These are phyloP conservation scores for Artibeus lituratus DNA, from an alignment of 2,797 vertebrate genomes.

Conservation along the genomic window DNA sequence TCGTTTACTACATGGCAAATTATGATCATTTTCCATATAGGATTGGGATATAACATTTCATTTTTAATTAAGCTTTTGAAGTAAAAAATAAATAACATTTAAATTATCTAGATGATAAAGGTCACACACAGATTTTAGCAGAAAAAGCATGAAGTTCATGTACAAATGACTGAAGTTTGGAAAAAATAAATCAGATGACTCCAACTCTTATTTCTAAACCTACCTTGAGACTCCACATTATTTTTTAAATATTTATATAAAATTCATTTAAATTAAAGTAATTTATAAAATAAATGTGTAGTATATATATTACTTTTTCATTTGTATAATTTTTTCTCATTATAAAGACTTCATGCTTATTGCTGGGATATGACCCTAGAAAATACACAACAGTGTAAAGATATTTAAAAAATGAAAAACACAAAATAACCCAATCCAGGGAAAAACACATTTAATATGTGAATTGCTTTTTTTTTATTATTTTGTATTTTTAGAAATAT, in stretches of 20 bases:
- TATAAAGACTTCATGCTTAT: not conserved
- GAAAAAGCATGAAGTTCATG: not conserved
- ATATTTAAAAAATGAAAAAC: not conserved
- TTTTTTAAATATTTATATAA: not conserved
- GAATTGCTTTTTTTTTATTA: not conserved
- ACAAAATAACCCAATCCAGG: not conserved
- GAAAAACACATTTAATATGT: not conserved
- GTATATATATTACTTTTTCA: not conserved
- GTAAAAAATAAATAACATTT: not conserved
- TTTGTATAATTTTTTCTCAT: not conserved
- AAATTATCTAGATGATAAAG: not conserved
- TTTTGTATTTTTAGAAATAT: not conserved
- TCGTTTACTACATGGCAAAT: not conserved
- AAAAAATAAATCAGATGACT: not conserved
- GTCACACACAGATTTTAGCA: not conserved
- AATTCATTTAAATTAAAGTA: not conserved
- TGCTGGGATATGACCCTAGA: too few species aligned
- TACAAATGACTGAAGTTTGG: not conserved
- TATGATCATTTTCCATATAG: not conserved
- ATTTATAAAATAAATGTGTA: not conserved
- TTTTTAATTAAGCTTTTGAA: slow-evolving; percentile 15
- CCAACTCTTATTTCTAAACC: not conserved
- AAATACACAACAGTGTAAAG: too few species aligned
- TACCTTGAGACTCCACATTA: not conserved
- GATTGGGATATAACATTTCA: not conserved